Evolutionary conservation across 2,888 invertebrate genomes (phyloP), one percentile per base, ranked within the genome.

Genomic region (Diogma glabrata): DNA sequence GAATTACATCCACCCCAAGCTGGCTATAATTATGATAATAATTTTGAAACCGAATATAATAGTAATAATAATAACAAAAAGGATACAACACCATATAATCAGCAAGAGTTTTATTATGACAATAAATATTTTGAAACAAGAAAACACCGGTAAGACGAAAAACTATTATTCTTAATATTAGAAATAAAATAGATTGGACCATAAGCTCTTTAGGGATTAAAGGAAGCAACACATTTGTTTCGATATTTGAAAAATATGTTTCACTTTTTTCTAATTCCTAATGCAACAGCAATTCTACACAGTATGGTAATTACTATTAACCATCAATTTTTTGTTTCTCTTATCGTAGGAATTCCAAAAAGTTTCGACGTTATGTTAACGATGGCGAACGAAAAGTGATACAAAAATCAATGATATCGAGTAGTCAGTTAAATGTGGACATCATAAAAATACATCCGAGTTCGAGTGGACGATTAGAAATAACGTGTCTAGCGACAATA

Each of bases 401-500:
- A 22, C 56, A 56, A 52, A 51, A 55, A 40, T 67, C 67, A 47
- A 63, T 66, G 63, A 63, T 64, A 55, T 76, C 80, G 48, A 82
- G 81, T 43, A 82, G 84, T 59, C 82, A 84, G 55, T 70, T 87
- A 47, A 82, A 80, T 67, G 79, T 87, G 55, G 81, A 84, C 51
- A 79, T 87, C 58, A 80, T 82, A 3, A 82, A 82, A 58, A 72
- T 84, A 38, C 80, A 82, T 58, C 78, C 79, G 24, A 82, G 82
- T 4, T 79, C 77, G 23, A 82, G 84, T 59, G 84, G 84, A 1
- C 73, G 77, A 51, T 71, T 87, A 56, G 79, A 82, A 62, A 75
- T 87, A 53, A 84, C 83, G 26, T 87, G 87, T 63, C 76, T 84
- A 54, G 78, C 87, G 33, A 86, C 87, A 48, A 87, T 87, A 58